Evolutionary conservation across 2,888 invertebrate genomes (phyloP).

Genomic region (Eutolmus rufibarbis): DNA sequence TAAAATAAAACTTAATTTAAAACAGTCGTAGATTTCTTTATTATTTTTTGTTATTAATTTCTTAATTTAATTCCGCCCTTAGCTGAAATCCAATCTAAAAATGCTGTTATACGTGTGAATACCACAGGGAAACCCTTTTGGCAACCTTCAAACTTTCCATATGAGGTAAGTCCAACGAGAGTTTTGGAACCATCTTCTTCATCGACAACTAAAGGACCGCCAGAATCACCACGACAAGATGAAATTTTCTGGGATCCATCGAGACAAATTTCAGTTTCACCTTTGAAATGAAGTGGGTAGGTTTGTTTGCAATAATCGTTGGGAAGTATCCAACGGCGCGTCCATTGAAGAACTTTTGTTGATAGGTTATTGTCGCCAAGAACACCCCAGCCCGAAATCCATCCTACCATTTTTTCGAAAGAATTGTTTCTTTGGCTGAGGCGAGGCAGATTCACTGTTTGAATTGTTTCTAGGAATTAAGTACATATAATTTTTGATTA

Average conservation of each 20-base stretch:
- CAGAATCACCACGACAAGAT: constrained; percentile 57
- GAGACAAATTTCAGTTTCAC: constrained; percentile 53
- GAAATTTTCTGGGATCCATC: constrained; percentile 53
- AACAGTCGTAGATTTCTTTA: background rate
- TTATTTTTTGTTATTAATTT: background rate
- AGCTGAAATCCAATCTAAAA: constrained; percentile 40
- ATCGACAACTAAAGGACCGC: constrained; percentile 34
- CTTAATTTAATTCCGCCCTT: background rate
- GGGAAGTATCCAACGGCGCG: background rate
- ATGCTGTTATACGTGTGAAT: constrained; percentile 38
- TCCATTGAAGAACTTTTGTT: constrained; percentile 4
- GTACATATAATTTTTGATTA: background rate
- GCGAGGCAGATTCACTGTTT: background rate
- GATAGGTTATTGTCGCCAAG: background rate
- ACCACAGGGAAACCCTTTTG: constrained; percentile 35
- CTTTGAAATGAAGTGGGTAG: constrained; percentile 45
- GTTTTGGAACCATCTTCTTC: background rate
- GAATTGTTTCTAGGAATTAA: background rate
- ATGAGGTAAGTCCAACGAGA: constrained; percentile 41
- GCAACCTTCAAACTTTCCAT: constrained; percentile 29
- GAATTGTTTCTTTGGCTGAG: background rate
- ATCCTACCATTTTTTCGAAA: background rate
- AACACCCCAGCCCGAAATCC: constrained; percentile 21
- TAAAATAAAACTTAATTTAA: background rate
- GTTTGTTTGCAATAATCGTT: background rate